Evolutionary conservation across 1,140 invertebrate species (phyloP), one percentile per base, ranked within the genome.

Genomic region (Temnothorax nylanderi): DNA sequence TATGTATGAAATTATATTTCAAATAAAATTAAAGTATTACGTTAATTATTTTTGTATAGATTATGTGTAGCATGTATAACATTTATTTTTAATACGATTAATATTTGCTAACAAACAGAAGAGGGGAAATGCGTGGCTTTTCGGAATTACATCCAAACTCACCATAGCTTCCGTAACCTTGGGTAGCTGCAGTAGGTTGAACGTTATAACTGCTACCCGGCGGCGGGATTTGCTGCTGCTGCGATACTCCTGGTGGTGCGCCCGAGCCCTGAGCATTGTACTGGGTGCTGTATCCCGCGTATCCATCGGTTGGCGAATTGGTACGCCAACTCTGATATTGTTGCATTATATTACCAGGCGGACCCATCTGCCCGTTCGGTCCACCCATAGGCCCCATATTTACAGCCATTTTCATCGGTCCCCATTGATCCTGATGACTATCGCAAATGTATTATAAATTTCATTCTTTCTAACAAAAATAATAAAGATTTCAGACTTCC

Each of bases 301-400:
- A 98, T 88, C 97, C 98, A 92, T 97, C 97, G 92, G 98, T 98
- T 88, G 98, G 98, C 10, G 98, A 97, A 60, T 97, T 98, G 16
- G 98, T 98, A 54, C 98, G 98, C 98, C 98, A 98, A 51, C 98
- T 97, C 92, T 98, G 98, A 95, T 98, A 98, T 41, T 96, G 94
- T 96, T 97, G 96, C 94, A 97, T 96, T 95, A 97, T 96, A 64
- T 96, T 96, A 56, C 96, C 96, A 32, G 96, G 95, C 13, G 96
- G 96, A 47, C 96, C 96, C 96, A 96, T 96, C 81, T 96, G 96
- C 49, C 96, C 98, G 92, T 98, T 98, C 4, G 98, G 98, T 26
- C 97, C 97, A 41, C 97, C 98, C 97, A 98, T 98, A 0, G 97
- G 97, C 32, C 96, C 97, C 96, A 98, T 97, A 92, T 98, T 98